These are phyloP conservation scores for Ischnura elegans DNA, from an alignment of 2,888 invertebrate genomes.

Conservation along the genomic window DNA sequence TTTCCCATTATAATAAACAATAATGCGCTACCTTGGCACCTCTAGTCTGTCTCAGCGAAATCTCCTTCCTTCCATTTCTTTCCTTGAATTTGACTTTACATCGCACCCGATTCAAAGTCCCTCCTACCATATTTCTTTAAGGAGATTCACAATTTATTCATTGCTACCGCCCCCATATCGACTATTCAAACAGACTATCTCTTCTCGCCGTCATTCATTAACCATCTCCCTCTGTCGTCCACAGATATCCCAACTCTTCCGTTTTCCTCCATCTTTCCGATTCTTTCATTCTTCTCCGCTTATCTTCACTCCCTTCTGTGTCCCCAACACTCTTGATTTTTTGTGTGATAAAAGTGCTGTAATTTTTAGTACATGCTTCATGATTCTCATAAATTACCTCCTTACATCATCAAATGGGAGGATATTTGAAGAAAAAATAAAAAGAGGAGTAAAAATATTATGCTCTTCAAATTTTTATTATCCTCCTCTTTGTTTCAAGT, in stretches of 20 bases:
- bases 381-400: too few species aligned
- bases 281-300: too few species aligned
- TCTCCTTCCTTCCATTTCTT: not conserved
- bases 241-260: not conserved
- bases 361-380: not conserved
- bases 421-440: not conserved
- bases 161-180: not conserved
- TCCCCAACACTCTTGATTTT: not conserved
- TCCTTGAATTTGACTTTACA: too few species aligned
- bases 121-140: not conserved
- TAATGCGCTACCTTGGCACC: not conserved
- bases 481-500: not conserved
- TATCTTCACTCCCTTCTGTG: too few species aligned
- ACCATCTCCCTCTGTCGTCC: not conserved
- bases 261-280: too few species aligned
- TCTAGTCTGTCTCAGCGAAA: not conserved
- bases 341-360: not conserved
- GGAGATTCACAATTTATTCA: not conserved
- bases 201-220: slow-evolving; percentile 30
- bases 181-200: not conserved
- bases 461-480: too few species aligned
- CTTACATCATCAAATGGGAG: not conserved
- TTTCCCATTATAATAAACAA: not conserved
- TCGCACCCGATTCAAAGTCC: not conserved
- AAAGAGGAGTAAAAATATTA: too few species aligned